Evolutionary conservation across 2,888 invertebrate species (phyloP), one percentile per base, ranked within the genome.

Genomic region (Laspeyria flexula): DNA sequence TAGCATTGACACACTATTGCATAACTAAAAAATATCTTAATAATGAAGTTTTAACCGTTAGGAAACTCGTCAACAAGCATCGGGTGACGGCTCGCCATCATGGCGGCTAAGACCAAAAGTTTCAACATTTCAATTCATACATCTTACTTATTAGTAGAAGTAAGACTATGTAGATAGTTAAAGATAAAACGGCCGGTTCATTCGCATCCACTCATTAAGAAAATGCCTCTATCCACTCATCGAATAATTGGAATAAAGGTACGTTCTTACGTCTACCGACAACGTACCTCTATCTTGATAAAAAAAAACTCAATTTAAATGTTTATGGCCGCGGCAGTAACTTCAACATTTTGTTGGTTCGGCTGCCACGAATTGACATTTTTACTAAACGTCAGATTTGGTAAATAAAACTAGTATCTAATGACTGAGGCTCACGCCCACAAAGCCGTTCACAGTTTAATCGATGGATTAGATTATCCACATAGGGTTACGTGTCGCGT

Each of bases 351-450:
- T 77, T 72, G 70, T 75, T 57, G 53, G 71, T 58, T 53, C 49
- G 63, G 65, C 60, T 71, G 70, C 60, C 65, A 68, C 54, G 55
- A 63, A 60, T 57, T 69, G 64, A 60, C 62, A 48, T 60, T 72
- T 75, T 75, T 57, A 73, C 60, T 63, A 65, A 74, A 75, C 65
- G 73, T 77, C 75, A 71, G 77, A 79, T 76, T 79, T 76, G 50
- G 71, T 79, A 75, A 71, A 77, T 79, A 79, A 77, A 78, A 68
- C 73, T 74, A 72, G 69, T 60, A 75, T 70, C 60, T 71, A 75
- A 78, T 60, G 76, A 65, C 53, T 45, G 43, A 47, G 57, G 64
- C 56, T 50, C 57, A 70, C 75, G 74, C 77, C 75, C 71, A 78
- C 76, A 65, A 50, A 64, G 21, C 44, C 52, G 65, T 73, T 61